Percentiles rank a stretch among this genome's conserved stretches.
Conservation (phyloP, 2,113 vertebrate genomes). For the Gambusia affinis region DNA sequence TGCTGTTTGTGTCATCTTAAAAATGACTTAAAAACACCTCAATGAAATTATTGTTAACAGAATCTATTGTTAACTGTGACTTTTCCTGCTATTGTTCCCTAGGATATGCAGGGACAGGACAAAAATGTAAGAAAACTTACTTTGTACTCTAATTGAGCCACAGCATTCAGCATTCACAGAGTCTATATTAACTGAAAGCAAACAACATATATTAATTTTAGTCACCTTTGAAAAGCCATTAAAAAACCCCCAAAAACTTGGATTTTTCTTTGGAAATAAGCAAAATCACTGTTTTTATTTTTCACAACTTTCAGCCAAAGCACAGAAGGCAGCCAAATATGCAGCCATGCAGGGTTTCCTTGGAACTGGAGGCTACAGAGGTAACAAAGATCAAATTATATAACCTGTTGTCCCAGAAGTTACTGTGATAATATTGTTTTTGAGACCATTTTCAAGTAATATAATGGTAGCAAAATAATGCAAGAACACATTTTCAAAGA, state of each 20-base stretch:
- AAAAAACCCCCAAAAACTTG: not conserved
- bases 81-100: slow-evolving; percentile 51
- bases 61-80: slow-evolving; percentile 20
- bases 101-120: slow-evolving; percentile 66
- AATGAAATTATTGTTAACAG: slow-evolving; percentile 9
- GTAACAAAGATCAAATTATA: slow-evolving; percentile 46
- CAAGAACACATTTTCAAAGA: too few relatives aligned
- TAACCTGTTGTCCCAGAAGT: not conserved
- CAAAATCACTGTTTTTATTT: not conserved
- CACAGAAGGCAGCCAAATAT: slow-evolving; percentile 78
- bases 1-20: slow-evolving; percentile 23
- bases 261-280: not conserved
- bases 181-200: not conserved
- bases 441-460: too few relatives aligned
- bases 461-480: too few relatives aligned
- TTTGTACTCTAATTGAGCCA: slow-evolving; percentile 9
- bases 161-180: not conserved
- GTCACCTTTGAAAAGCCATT: not conserved
- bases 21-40: slow-evolving; percentile 1
- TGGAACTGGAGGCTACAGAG: slow-evolving; percentile 76
- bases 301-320: slow-evolving; percentile 62
- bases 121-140: slow-evolving; percentile 72
- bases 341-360: slow-evolving; percentile 76
- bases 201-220: not conserved
- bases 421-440: too few relatives aligned